Evolutionary conservation across 2,888 invertebrate species (phyloP).

Genomic region (Macrophya annulata): DNA sequence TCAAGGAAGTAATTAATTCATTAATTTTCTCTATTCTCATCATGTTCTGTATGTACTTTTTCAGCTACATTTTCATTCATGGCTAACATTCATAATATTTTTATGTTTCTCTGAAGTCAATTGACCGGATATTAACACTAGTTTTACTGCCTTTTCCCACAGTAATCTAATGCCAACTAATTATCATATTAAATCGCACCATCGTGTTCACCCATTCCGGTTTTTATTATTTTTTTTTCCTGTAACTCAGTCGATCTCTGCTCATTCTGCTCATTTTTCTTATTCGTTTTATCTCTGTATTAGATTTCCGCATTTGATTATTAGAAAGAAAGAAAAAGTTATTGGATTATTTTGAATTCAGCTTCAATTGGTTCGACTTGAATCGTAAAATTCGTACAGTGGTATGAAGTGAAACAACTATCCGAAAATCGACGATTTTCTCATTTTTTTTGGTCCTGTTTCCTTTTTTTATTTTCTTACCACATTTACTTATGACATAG

Average conservation of each 20-base stretch:
- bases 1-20: no score
- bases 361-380: neutral
- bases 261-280: neutral
- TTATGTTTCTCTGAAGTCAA: no score
- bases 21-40: neutral
- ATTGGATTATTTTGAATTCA: neutral
- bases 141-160: neutral
- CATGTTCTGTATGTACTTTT: no score
- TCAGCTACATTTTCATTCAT: neutral
- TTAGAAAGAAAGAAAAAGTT: no score
- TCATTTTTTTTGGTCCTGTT: no score
- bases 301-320: neutral
- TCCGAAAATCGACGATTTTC: no score
- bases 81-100: neutral
- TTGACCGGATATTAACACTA: neutral
- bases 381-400: neutral
- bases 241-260: neutral
- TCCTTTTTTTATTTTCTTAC: no score
- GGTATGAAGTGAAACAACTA: neutral
- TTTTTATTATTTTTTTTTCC: neutral
- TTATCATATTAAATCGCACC: neutral
- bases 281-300: conserved; percentile 23
- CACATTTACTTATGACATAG: no score
- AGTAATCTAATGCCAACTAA: neutral
- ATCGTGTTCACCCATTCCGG: neutral